Evolutionary conservation across 2,797 vertebrate species (phyloP).

Genomic region (Leontocebus nigricollis): DNA sequence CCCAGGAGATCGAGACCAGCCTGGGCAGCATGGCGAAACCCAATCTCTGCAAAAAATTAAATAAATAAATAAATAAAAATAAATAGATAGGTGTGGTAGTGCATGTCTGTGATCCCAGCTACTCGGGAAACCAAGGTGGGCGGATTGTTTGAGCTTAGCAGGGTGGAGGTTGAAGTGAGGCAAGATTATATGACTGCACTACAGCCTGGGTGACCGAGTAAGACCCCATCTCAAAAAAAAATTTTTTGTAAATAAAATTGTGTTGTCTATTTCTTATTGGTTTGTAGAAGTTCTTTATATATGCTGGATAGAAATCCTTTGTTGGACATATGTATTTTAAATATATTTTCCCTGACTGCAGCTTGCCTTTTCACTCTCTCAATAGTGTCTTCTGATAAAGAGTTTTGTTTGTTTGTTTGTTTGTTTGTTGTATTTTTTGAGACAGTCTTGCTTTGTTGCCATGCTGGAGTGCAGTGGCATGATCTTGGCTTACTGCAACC

Average conservation of each 20-base stretch:
- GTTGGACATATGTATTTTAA: no score
- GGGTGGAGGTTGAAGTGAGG: not conserved
- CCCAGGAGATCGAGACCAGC: not conserved
- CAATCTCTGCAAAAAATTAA: not conserved
- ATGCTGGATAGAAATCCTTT: no score
- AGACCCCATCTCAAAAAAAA: not conserved
- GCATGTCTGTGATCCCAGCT: not conserved
- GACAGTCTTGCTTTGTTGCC: no score
- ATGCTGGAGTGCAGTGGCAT: no score
- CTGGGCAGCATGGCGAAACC: not conserved
- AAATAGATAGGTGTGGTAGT: not conserved
- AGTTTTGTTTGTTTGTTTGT: no score
- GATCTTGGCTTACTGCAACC: no score
- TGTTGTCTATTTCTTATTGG: not conserved
- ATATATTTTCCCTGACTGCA: no score
- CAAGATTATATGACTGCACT: not conserved
- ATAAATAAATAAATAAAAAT: not conserved
- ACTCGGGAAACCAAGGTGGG: not conserved
- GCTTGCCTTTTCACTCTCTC: no score
- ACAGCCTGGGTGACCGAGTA: not conserved
- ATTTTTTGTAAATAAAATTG: no score
- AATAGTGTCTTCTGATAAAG: no score
- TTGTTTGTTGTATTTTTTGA: no score
- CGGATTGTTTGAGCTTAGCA: not conserved
- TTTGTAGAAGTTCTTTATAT: not conserved